Base-by-base conservation (phyloP, 2,113 vertebrate species). In the Cavia porcellus region DNA sequence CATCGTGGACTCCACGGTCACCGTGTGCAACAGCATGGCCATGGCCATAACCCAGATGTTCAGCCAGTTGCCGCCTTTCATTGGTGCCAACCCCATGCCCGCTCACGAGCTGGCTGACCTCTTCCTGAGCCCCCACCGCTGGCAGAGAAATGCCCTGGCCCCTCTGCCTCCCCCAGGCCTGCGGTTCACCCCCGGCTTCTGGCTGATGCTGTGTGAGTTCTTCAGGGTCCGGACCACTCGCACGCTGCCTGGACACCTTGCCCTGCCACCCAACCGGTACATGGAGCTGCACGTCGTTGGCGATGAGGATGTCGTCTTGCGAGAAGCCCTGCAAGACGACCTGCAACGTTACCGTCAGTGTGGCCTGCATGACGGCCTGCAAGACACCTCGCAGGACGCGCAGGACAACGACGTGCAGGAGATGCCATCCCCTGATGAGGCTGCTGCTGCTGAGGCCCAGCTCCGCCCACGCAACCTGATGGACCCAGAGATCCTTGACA, bases 291-390 rank as follows among this genome's bases (percentile, higher is more conserved):
- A 96, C 92, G 89, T 97, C 90, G 70, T 92, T 35, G 92, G 79
- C 0, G 95, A 93, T 5, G 97, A 97, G 5, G 83, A 90, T 92
- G 97, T 95, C 96, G 96, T 95, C 97, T 97, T 94, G 97, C 97
- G 96, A 97, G 97, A 97, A 91, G 97, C 97, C 97, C 97, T 96
- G 97, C 97, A 98, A 95, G 97, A 95, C 97, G 97, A 97, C 97
- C 97, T 98, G 97, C 97, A 98, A 97, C 95, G 96, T 96, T 96
- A 90, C 97, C 97, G 92, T 92, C 97, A 97, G 92, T 45, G 96
- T 95, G 97, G 97, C 97, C 97, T 98, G 97, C 97, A 97, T 97
- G 97, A 98, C 97, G 97, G 97, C 97, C 96, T 97, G 97, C 97
- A 98, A 98, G 97, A 98, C 97, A 98, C 79, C 97, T 95, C 97